Conservation (phyloP, 1,140 invertebrate species). For the Zaprionus tsacasi region DNA sequence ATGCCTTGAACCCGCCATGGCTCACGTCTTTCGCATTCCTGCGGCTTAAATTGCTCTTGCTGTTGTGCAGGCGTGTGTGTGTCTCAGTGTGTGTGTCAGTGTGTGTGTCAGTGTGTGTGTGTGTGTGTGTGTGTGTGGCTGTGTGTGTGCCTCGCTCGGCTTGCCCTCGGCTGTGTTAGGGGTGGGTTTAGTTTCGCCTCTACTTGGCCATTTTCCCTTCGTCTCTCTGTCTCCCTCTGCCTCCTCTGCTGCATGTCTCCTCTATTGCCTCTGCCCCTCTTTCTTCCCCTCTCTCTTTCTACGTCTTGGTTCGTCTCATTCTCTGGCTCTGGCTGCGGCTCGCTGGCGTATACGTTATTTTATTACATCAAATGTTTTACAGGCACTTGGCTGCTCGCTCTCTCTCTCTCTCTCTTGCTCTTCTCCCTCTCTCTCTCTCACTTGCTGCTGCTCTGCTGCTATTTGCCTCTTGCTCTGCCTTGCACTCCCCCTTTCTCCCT, state of each 20-base stretch:
- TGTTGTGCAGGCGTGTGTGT: conserved; percentile 52
- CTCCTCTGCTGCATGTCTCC: neutral
- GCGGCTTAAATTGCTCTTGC: conserved; percentile 81
- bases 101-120: conserved; percentile 31
- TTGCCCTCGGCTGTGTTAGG: conserved; percentile 49
- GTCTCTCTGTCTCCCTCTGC: no score
- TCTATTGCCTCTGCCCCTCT: conserved; percentile 1
- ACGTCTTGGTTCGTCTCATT: conserved; percentile 42
- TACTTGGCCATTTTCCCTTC: neutral
- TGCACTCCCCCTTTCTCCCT: conserved; percentile 9
- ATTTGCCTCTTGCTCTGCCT: conserved; percentile 22
- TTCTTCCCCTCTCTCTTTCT: conserved; percentile 13
- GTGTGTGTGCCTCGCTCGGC: conserved; percentile 35
- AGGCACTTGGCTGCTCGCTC: conserved; percentile 47
- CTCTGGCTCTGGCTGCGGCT: conserved; percentile 41
- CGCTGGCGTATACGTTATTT: conserved; percentile 79
- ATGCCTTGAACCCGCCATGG: conserved; percentile 18
- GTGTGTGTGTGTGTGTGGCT: conserved; percentile 27
- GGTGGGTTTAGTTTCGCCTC: conserved; percentile 34
- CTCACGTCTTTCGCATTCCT: conserved; percentile 65
- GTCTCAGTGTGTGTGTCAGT: conserved; percentile 26
- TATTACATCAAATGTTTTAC: conserved; percentile 82
- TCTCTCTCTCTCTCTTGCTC: neutral
- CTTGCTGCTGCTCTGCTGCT: conserved; percentile 17
- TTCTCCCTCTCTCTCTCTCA: neutral